phyloP scores from a whole-genome alignment of 2,888 invertebrate genomes.

The Dynastes maya region DNA sequence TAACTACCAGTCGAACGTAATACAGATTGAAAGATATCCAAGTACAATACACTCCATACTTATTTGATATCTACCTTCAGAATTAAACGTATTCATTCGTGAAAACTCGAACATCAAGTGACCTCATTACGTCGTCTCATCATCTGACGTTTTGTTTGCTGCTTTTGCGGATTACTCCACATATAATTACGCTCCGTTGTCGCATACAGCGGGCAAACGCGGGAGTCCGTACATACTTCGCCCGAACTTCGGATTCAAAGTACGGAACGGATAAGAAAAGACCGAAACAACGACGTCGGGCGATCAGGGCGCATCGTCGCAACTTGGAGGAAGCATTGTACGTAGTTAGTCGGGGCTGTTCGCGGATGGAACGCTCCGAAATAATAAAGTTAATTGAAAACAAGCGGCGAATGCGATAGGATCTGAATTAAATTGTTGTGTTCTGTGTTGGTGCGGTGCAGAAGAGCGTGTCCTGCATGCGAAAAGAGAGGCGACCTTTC shows the following conservation, averaged over 20 bases:
- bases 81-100: conserved; percentile 14
- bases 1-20: not conserved
- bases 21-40: not conserved
- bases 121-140: conserved; percentile 30
- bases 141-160: conserved; percentile 36
- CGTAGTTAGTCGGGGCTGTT: not conserved
- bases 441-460: conserved; percentile 55
- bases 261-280: conserved; percentile 38
- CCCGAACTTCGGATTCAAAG: conserved; percentile 8
- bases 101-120: conserved; percentile 30
- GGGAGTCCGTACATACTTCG: conserved; percentile 24
- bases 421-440: conserved; percentile 63
- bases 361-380: conserved; percentile 27
- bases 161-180: conserved; percentile 24
- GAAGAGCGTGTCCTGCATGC: conserved; percentile 60
- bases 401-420: conserved; percentile 62
- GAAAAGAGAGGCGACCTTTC: conserved; percentile 62
- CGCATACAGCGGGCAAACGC: no score
- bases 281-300: not conserved
- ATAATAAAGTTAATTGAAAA: conserved; percentile 65
- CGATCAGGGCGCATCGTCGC: not conserved
- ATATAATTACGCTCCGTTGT: conserved; percentile 20
- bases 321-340: not conserved
- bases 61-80: not conserved
- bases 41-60: no score